Evolutionary conservation across 2,797 vertebrate genomes (phyloP).

Genomic region (Austrolebias charrua): DNA sequence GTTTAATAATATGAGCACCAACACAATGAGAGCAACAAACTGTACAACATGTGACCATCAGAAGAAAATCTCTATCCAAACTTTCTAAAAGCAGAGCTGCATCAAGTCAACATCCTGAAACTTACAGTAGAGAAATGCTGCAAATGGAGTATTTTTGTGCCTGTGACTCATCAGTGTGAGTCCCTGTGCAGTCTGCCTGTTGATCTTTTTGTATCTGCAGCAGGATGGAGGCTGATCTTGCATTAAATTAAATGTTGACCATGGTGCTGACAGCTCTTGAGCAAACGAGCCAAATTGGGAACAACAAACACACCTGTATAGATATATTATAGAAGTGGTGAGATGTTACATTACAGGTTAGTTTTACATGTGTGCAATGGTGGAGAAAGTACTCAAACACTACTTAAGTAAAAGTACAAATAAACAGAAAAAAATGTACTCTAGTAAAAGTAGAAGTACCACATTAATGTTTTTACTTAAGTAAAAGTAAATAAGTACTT

Average conservation of each 20-base stretch:
- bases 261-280: not conserved
- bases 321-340: not conserved
- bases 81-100: conserved; percentile 52
- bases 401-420: too few species aligned
- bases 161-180: conserved; percentile 49
- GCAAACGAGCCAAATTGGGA: not conserved
- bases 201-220: conserved; percentile 37
- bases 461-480: too few species aligned
- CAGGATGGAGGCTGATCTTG: conserved; percentile 24
- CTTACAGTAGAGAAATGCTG: conserved; percentile 52
- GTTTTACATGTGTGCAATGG: too few species aligned
- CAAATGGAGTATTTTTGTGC: conserved; percentile 62
- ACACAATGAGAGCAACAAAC: too few species aligned
- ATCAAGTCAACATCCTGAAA: conserved; percentile 30
- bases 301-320: not conserved
- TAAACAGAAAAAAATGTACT: too few species aligned
- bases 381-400: too few species aligned
- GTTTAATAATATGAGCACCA: too few species aligned
- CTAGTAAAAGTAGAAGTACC: too few species aligned
- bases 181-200: conserved; percentile 33
- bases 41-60: conserved; percentile 19
- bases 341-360: not conserved
- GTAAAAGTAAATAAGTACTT: too few species aligned
- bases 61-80: conserved; percentile 63
- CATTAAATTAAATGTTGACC: conserved; percentile 29